phyloP scores from a whole-genome alignment of 30 jellyfish, hydroid and myxozoan genomes.

The Turritopsis rubra region DNA sequence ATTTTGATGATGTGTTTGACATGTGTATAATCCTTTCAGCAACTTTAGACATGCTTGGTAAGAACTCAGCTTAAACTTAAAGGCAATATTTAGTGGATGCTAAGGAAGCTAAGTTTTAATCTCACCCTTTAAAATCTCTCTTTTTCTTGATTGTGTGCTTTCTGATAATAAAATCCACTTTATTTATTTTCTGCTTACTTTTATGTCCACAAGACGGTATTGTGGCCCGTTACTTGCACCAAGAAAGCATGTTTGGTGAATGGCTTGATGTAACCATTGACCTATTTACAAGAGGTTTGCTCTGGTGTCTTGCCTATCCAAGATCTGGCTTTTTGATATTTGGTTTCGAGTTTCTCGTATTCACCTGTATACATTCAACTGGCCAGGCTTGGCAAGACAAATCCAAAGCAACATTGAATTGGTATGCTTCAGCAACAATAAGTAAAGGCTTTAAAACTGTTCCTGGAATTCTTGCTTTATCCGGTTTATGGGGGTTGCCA shows the following conservation, averaged over 20 bases:
- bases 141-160: no score
- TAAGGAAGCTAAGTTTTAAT: no score
- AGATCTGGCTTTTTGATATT: conserved; percentile 40
- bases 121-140: no score
- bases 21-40: neutral
- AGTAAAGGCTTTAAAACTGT: conserved; percentile 24
- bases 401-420: neutral
- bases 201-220: conserved; percentile 50
- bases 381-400: conserved; percentile 58
- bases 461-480: conserved; percentile 1
- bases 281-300: conserved; percentile 46
- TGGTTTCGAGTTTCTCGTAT: conserved; percentile 61
- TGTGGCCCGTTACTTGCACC: conserved; percentile 53
- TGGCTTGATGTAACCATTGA: conserved; percentile 75
- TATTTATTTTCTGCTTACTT: neutral
- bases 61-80: neutral
- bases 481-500: conserved; percentile 29
- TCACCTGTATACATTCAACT: conserved; percentile 61
- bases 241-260: conserved; percentile 72
- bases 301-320: conserved; percentile 62
- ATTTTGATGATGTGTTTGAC: neutral
- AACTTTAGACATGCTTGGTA: conserved; percentile 3
- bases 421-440: conserved; percentile 16
- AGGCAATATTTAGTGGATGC: no score
- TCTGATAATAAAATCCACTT: no score